A percentile compares a stretch with the other conserved stretches of the same genome.
Evolutionary conservation across 1,140 invertebrate species (phyloP).

Genomic region (Zaprionus davidi): DNA sequence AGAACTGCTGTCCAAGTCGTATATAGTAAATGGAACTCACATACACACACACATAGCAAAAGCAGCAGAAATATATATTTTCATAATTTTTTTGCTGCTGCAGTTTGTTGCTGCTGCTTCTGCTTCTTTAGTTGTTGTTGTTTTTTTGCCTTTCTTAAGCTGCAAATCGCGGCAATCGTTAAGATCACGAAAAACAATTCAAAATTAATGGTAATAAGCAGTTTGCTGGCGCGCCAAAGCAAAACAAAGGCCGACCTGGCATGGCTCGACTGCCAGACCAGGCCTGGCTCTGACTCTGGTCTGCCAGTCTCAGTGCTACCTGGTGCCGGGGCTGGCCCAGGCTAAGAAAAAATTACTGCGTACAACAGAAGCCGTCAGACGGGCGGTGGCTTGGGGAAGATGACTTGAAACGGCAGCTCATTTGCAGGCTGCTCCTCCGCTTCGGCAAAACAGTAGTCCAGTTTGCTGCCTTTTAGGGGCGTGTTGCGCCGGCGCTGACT

Average conservation of each 20-base stretch:
- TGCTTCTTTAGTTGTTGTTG: constrained; percentile 32
- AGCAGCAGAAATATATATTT: constrained; percentile 68
- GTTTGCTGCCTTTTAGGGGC: constrained; percentile 55
- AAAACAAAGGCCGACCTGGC: constrained; percentile 64
- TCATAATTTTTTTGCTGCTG: constrained; percentile 46
- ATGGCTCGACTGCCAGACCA: neutral
- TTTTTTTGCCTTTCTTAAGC: constrained; percentile 68
- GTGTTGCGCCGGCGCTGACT: constrained; percentile 62
- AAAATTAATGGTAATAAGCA: constrained; percentile 85
- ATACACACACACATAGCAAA: neutral
- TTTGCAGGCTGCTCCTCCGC: constrained; percentile 38
- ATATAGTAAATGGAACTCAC: constrained; percentile 26
- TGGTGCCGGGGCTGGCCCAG: neutral
- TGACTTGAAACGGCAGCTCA: constrained; percentile 41
- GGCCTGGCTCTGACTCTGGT: constrained; percentile 4
- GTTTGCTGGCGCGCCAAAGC: constrained; percentile 78
- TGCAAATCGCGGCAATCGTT: constrained; percentile 84
- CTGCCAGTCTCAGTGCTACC: constrained; percentile 3
- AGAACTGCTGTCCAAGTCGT: constrained; percentile 11
- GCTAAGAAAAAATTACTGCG: constrained; percentile 82
- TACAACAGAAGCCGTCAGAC: constrained; percentile 84
- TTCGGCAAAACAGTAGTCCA: constrained; percentile 58
- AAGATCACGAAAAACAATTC: constrained; percentile 84
- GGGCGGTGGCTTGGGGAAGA: constrained; percentile 34
- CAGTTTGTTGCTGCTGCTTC: constrained; percentile 22